phyloP scores from a whole-genome alignment of 2,113 vertebrate species.

The Chionis minor region DNA sequence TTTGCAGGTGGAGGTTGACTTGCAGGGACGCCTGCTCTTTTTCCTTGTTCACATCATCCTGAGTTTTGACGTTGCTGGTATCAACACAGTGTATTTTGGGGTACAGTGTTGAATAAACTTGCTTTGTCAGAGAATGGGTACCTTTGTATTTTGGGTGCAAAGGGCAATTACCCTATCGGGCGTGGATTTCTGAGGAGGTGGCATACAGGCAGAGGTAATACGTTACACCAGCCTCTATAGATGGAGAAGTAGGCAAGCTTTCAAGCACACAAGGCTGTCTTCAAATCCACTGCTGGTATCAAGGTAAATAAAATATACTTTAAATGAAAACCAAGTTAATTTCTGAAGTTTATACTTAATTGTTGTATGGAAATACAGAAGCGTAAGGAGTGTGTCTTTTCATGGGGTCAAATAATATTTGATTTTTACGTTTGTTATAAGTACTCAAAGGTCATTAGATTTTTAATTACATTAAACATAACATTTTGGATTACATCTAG shows the following conservation, averaged over 20 bases:
- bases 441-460: background rate
- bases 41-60: background rate
- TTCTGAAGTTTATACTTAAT: background rate
- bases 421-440: background rate
- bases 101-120: background rate
- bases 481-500: background rate
- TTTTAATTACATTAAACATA: background rate
- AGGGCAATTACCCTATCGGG: rapidly evolving
- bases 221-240: rapidly evolving
- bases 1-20: background rate
- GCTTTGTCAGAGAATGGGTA: background rate
- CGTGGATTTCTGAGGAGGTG: background rate
- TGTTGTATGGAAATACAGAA: background rate
- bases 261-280: background rate
- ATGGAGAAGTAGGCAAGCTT: background rate
- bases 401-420: background rate
- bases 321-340: background rate
- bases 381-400: background rate
- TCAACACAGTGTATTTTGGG: background rate
- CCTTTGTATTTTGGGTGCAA: background rate
- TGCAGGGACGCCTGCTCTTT: background rate
- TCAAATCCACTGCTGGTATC: background rate
- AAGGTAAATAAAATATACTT: background rate
- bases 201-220: background rate
- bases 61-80: background rate